Evolutionary conservation across 2,113 vertebrate species (phyloP).

Genomic region (Tonatia bakeri): DNA sequence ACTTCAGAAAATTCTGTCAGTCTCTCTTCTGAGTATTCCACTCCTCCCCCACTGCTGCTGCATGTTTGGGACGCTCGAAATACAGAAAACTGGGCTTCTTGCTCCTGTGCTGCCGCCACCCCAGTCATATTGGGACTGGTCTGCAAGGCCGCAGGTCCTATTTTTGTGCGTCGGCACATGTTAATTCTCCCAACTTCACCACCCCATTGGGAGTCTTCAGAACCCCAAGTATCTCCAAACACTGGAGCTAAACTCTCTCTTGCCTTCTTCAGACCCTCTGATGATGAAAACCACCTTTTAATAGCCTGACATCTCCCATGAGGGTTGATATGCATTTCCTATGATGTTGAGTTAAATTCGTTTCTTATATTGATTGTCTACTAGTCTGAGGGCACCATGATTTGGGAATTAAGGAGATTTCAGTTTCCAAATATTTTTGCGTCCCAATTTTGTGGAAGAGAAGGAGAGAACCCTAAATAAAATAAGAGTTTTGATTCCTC

Average conservation of each 20-base stretch:
- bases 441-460: background rate
- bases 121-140: background rate
- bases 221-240: background rate
- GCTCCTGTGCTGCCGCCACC: too few species aligned
- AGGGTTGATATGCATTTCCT: background rate
- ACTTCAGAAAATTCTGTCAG: slow-evolving; percentile 36
- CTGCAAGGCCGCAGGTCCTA: background rate
- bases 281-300: background rate
- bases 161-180: background rate
- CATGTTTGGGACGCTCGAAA: background rate
- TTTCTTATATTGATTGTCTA: background rate
- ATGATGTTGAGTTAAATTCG: background rate
- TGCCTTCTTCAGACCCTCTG: background rate
- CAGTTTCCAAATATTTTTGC: background rate
- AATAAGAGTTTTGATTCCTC: background rate
- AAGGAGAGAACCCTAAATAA: background rate
- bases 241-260: background rate
- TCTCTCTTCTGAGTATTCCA: background rate
- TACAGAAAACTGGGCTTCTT: background rate
- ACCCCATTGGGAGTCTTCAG: too few species aligned
- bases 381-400: background rate
- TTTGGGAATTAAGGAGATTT: background rate
- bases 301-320: background rate
- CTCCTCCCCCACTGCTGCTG: background rate
- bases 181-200: background rate